These are phyloP conservation scores for Autographa gamma DNA, from an alignment of 2,888 invertebrate species.

Conservation along the genomic window DNA sequence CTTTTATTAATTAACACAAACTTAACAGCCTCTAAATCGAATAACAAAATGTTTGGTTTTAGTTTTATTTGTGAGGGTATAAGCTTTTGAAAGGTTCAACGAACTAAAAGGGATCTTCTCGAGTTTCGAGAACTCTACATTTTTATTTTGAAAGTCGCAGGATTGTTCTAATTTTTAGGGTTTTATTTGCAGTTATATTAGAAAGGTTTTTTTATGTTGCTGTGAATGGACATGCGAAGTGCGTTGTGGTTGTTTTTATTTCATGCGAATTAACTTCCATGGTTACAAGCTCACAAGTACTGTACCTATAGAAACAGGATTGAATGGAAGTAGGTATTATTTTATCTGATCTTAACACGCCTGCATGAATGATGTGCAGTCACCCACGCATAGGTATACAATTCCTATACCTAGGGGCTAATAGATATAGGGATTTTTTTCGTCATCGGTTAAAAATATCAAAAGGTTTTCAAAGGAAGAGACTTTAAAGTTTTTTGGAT, in stretches of 20 bases:
- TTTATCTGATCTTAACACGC: background rate
- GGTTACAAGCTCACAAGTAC: background rate
- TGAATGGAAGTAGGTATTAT: background rate
- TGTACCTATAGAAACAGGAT: background rate
- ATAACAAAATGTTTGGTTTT: too few relatives aligned
- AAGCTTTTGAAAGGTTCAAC: background rate
- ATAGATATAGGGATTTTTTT: too few relatives aligned
- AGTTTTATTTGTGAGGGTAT: background rate
- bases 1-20: too few relatives aligned
- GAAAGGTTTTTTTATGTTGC: background rate
- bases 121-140: background rate
- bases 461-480: too few relatives aligned
- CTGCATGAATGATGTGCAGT: background rate
- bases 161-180: background rate
- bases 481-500: too few relatives aligned
- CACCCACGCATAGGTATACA: background rate
- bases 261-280: too few relatives aligned
- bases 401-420: too few relatives aligned
- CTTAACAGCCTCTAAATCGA: too few relatives aligned
- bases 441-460: too few relatives aligned
- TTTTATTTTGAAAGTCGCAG: background rate
- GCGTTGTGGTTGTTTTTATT: too few relatives aligned
- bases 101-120: background rate
- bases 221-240: background rate
- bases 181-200: background rate